Evolutionary conservation across 1,140 invertebrate species (phyloP), one percentile per base, ranked within the genome.

Genomic region (Saccostrea echinata): DNA sequence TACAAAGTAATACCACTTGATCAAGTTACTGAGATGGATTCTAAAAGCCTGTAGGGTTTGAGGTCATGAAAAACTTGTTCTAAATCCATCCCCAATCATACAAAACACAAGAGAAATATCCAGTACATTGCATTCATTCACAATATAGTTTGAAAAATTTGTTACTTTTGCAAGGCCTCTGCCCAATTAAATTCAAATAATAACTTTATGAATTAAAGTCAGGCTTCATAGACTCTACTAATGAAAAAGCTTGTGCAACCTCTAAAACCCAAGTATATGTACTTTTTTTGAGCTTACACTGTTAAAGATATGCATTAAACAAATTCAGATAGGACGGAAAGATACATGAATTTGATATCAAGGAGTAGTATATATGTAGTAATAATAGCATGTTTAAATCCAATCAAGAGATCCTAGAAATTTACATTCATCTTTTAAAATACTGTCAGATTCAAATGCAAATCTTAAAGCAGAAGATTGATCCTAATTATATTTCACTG

Each of bases 1-100:
- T 76, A 76, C 68, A 76, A 76, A 76, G 68, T 76, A 76, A 76
- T 76, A 76, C 68, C 68, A 76, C 68, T 76, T 76, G 68, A 76
- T 76, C 68, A 76, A 18, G 68, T 27, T 27, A 30, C 27, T 76
- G 27, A 76, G 68, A 76, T 76, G 68, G 27, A 33, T 33, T 76
- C 68, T 76, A 76, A 33, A 76, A 76, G 68, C 68, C 68, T 76
- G 68, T 27, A 76, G 68, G 68, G 27, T 3, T 12, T 9, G 11
- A 33, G 30, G 27, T 76, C 68, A 76, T 30, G 27, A 76, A 30
- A 76, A 76, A 76, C 30, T 76, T 76, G 68, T 76, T 76, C 68
- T 27, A 13, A 27, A 33, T 76, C 27, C 68, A 76, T 30, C 33
- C 24, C 16, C 68, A 76, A 30, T 71, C 30, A 33, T 11, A 76